These are phyloP conservation scores for Trissoscelio sp. DNA, from an alignment of 2,888 invertebrate species.

Conservation along the genomic window DNA sequence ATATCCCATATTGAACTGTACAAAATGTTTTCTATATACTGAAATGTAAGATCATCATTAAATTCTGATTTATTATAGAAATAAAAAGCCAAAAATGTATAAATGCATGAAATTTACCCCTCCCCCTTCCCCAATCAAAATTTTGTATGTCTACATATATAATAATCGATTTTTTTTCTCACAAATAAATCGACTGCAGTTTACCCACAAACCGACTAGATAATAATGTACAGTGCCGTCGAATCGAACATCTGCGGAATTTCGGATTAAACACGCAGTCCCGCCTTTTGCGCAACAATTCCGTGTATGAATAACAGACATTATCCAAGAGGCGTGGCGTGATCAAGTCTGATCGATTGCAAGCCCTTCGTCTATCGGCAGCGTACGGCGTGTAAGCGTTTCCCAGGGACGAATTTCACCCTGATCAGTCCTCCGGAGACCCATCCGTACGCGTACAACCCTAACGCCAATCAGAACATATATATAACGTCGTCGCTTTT, in stretches of 20 bases:
- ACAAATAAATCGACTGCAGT: neutral
- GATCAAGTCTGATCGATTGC: constrained; percentile 62
- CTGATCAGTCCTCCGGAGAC: constrained; percentile 70
- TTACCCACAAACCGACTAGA: constrained; percentile 16
- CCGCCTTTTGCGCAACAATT: constrained; percentile 44
- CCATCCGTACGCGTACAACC: constrained; percentile 68
- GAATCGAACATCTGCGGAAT: constrained; percentile 35
- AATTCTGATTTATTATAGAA: no score
- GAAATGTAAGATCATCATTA: neutral
- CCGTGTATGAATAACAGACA: constrained; percentile 58
- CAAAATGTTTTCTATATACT: neutral
- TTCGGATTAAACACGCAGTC: constrained; percentile 28
- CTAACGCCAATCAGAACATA: constrained; percentile 70
- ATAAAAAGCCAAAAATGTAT: no score
- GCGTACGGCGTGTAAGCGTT: constrained; percentile 64
- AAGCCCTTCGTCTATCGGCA: constrained; percentile 50
- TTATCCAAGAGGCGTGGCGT: constrained; percentile 58
- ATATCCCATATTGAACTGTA: constrained; percentile 1
- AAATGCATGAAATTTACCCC: no score
- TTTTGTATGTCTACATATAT: no score
- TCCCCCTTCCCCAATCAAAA: no score
- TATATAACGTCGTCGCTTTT: constrained; percentile 68
- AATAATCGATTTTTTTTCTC: neutral
- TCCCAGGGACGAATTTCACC: constrained; percentile 67
- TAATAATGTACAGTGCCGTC: neutral